Evolutionary conservation across 2,888 invertebrate species (phyloP), one percentile per base, ranked within the genome.

Genomic region (Brachyptera putata): DNA sequence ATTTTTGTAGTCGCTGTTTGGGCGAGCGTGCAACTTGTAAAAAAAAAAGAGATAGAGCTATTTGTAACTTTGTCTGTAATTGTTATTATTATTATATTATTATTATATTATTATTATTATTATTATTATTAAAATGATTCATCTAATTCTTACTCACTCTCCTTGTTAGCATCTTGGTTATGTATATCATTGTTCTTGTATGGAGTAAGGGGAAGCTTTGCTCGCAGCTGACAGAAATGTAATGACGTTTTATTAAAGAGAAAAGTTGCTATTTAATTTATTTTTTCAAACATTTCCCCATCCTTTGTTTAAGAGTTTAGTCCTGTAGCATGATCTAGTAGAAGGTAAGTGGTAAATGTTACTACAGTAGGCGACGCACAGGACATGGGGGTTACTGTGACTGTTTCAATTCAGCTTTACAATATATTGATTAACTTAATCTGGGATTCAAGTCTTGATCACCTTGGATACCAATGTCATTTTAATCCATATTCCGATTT

Each of bases 41-140:
- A 50, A 57, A 50, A 57, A 30, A 41, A 49, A 57, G 55, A 59
- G 55, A 60, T 25, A 61, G 34, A 56, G 58, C 56, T 63, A 50
- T 61, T 63, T 63, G 63, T 63, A 63, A 58, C 60, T 61, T 61
- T 59, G 56, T 61, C 61, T 63, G 63, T 63, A 63, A 63, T 56
- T 61, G 60, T 59, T 59, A 58, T 58, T 50, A 50, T 61, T 49
- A 50, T 57, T 57, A 43, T 49, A n/a, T 61, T 26, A 55, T 60
- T 55, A 60, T 53, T 30, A 48, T 48, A 21, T 56, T 37, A 56
- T 49, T n/a, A 56, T 56, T 18, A 36, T 16, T 37, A 56, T 56
- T 48, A 48, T 48, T 53, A 34, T 34, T 25, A 24, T 25, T 48
- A 48, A 24, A 13, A 24, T 5, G 25, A 24, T 48, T 24, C n/a